Conservation (phyloP, 2,888 invertebrate species). For the Cryptophagus acutangulus region DNA sequence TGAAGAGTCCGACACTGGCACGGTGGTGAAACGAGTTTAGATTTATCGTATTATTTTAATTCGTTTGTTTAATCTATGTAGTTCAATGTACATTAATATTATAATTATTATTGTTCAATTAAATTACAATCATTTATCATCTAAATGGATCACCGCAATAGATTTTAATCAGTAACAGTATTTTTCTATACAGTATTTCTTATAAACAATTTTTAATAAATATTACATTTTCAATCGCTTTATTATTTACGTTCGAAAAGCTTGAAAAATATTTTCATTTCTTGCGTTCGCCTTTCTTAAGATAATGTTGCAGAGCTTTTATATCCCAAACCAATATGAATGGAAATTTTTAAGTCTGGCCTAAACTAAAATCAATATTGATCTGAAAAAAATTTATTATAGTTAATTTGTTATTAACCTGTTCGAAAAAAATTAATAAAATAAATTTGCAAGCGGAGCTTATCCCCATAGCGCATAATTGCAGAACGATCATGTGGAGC, state of each 20-base stretch:
- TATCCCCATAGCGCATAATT: no score
- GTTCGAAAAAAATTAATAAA: no score
- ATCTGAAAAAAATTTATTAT: no score
- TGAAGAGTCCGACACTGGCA: conserved; percentile 47
- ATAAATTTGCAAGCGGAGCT: no score
- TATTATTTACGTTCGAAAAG: conserved; percentile 11
- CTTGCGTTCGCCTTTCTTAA: conserved; percentile 27
- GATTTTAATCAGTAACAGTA: conserved; percentile 2
- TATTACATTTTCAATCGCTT: no score
- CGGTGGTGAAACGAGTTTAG: conserved; percentile 43
- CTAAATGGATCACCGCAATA: not conserved
- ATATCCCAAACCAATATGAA: conserved; percentile 43
- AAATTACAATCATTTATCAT: not conserved
- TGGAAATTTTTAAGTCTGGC: no score
- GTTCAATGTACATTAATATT: no score
- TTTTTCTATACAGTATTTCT: conserved; percentile 9
- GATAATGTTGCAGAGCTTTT: conserved; percentile 25
- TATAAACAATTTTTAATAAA: not conserved
- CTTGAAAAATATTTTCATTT: conserved; percentile 33
- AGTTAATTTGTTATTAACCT: no score
- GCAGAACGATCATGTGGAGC: no score
- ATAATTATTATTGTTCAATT: no score
- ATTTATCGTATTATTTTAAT: conserved; percentile 1
- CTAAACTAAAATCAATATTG: no score
- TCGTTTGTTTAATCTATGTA: no score